These are phyloP conservation scores for Monarcha castaneiventris DNA, from an alignment of 2,113 vertebrate genomes.

Conservation along the genomic window DNA sequence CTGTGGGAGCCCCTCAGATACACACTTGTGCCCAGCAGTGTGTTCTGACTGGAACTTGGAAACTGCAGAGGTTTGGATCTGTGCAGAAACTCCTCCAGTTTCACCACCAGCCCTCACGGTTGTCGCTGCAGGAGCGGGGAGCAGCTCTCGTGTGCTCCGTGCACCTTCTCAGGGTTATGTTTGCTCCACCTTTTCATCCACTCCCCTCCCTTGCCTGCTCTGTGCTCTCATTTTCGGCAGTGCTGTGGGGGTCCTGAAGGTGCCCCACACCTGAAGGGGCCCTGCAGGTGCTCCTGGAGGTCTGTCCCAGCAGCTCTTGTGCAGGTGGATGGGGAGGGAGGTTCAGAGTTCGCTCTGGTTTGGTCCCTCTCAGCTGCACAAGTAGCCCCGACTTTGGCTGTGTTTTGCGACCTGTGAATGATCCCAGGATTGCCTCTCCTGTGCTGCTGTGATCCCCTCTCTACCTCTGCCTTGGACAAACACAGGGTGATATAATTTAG, in stretches of 20 bases:
- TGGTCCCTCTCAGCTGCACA: neutral
- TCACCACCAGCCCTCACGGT: rapidly evolving
- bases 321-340: neutral
- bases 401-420: neutral
- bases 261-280: neutral
- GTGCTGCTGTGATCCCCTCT: neutral
- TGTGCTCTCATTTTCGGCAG: rapidly evolving
- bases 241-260: neutral
- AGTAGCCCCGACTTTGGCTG: too few species aligned
- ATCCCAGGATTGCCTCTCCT: neutral
- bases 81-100: neutral
- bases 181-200: too few species aligned
- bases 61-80: neutral
- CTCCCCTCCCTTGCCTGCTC: neutral
- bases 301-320: neutral
- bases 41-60: neutral
- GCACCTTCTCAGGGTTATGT: rapidly evolving
- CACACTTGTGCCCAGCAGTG: rapidly evolving
- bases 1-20: neutral
- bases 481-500: neutral
- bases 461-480: neutral
- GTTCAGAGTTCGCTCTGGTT: neutral
- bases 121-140: neutral
- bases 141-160: neutral
- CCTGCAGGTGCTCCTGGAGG: neutral